Evolutionary conservation across 92 coral and sea anemone genomes (phyloP).

Genomic region (Porites rus): DNA sequence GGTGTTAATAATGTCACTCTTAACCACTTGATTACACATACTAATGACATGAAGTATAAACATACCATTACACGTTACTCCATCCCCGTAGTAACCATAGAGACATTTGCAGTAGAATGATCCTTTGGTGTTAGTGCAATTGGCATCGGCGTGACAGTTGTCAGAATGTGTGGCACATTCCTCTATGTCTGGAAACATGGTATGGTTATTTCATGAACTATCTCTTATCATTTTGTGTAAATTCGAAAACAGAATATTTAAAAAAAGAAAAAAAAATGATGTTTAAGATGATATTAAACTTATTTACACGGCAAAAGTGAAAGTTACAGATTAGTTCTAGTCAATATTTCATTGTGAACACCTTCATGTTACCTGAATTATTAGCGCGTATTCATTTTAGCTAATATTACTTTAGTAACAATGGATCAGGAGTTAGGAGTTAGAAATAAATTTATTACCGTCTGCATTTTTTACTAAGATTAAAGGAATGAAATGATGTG

Average conservation of each 20-base stretch:
- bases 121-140: slow-evolving; percentile 87
- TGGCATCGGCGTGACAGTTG: slow-evolving; percentile 71
- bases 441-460: too few species aligned
- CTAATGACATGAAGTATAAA: background rate
- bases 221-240: background rate
- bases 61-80: slow-evolving; percentile 75
- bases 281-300: too few species aligned
- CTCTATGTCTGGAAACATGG: slow-evolving; percentile 41
- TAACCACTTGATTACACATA: background rate
- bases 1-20: too few species aligned
- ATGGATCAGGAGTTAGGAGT: background rate
- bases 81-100: slow-evolving; percentile 78
- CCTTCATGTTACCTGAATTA: background rate
- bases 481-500: background rate
- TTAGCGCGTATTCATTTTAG: background rate
- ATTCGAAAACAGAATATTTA: too few species aligned
- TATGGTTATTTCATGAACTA: background rate
- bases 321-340: background rate
- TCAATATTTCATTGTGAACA: background rate
- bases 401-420: too few species aligned
- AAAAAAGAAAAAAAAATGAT: too few species aligned
- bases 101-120: slow-evolving; percentile 79
- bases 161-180: slow-evolving; percentile 56
- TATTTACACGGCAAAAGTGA: background rate
- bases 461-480: too few species aligned